Evolutionary conservation across 2,113 vertebrate genomes (phyloP).

Genomic region (Marcusenius ussheri): DNA sequence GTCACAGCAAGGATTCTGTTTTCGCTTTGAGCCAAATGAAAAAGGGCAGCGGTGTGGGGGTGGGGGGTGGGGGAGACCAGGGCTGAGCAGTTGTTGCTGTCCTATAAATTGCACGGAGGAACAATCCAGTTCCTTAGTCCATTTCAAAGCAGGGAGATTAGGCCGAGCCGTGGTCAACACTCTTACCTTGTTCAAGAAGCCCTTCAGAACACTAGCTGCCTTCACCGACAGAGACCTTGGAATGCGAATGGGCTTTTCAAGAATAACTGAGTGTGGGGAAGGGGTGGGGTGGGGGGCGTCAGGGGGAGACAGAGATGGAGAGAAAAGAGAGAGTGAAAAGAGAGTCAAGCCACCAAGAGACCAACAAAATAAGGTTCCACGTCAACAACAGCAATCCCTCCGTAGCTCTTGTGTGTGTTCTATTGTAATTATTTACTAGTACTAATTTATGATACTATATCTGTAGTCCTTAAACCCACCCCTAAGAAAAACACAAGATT

Average conservation of each 20-base stretch:
- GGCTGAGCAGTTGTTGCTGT: background rate
- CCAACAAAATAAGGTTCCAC: conserved; percentile 18
- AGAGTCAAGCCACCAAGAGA: conserved; percentile 15
- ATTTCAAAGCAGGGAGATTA: background rate
- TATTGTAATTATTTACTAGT: background rate
- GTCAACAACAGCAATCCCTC: background rate
- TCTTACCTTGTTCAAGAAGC: conserved; percentile 96
- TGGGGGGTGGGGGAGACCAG: background rate
- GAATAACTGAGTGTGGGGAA: conserved; percentile 70
- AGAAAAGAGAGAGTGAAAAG: conserved; percentile 12
- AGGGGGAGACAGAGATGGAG: background rate
- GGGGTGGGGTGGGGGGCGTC: background rate
- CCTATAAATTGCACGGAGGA: background rate
- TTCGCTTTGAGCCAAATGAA: background rate
- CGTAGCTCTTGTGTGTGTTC: background rate
- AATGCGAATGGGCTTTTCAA: conserved; percentile 97
- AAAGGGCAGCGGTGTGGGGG: background rate
- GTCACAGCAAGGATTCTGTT: background rate
- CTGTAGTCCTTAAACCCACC: background rate
- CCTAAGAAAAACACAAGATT: background rate
- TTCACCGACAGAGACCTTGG: conserved; percentile 97
- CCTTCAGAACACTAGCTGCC: conserved; percentile 94
- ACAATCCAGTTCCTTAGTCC: background rate
- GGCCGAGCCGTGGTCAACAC: background rate
- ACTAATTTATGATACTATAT: background rate